These are phyloP conservation scores for Paralvinella palmiformis DNA, from an alignment of 1,140 invertebrate genomes.

Conservation along the genomic window DNA sequence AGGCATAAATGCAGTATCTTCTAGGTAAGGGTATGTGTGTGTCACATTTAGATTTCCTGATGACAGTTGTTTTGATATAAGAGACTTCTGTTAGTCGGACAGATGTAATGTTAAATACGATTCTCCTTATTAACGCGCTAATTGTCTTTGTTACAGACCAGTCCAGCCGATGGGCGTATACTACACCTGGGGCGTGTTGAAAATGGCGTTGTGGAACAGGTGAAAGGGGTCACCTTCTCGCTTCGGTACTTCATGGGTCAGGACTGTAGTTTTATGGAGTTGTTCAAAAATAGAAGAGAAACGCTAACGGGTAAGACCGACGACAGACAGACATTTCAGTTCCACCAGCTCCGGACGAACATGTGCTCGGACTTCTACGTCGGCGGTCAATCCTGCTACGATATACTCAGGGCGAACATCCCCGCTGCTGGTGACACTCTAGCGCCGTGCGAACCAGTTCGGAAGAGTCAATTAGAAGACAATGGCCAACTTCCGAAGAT, in stretches of 20 bases:
- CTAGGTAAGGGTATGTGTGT: background rate
- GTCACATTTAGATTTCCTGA: background rate
- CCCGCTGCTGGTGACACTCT: too few species aligned
- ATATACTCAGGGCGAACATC: too few species aligned
- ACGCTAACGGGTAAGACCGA: too few species aligned
- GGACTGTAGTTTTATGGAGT: background rate
- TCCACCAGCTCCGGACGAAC: too few species aligned
- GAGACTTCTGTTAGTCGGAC: background rate
- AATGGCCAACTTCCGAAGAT: too few species aligned
- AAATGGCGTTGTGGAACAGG: conserved; percentile 79
- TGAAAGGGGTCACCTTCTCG: conserved; percentile 91
- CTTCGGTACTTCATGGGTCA: conserved; percentile 82
- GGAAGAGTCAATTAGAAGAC: too few species aligned
- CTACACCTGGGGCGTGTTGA: conserved; percentile 81
- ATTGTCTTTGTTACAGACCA: conserved; percentile 59
- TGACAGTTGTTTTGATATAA: background rate
- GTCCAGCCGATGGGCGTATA: conserved; percentile 88
- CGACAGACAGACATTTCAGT: too few species aligned
- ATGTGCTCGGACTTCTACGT: too few species aligned
- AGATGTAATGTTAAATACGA: background rate
- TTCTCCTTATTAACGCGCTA: background rate
- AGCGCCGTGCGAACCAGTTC: too few species aligned
- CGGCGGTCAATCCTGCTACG: too few species aligned
- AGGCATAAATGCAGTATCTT: background rate
- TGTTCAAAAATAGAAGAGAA: too few species aligned